Evolutionary conservation across 2,888 invertebrate species (phyloP).

Genomic region (Leptinotarsa tumamoca): DNA sequence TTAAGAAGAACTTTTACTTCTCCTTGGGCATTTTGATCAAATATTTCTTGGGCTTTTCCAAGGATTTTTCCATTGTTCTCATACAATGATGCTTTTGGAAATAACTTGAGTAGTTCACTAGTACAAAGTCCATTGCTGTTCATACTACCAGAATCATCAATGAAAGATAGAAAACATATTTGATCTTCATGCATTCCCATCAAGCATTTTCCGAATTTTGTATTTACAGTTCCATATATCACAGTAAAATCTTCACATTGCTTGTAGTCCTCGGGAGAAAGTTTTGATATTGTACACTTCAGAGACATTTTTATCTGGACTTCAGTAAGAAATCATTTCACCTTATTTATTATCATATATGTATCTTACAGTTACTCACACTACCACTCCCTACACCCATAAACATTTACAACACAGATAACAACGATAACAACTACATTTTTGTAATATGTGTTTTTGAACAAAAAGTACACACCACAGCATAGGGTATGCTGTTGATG

Average conservation of each 20-base stretch:
- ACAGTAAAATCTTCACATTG: conserved; percentile 50
- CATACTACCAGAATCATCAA: conserved; percentile 48
- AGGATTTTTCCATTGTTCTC: conserved; percentile 49
- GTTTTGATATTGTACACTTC: conserved; percentile 29
- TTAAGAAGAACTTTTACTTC: conserved; percentile 54
- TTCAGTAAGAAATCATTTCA: no score
- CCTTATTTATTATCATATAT: no score
- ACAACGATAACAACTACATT: no score
- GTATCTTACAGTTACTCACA: no score
- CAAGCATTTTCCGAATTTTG: conserved; percentile 57
- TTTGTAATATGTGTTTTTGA: no score
- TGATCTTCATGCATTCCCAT: conserved; percentile 51
- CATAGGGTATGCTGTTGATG: no score
- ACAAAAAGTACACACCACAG: no score
- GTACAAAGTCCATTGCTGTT: conserved; percentile 5
- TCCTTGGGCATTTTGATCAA: conserved; percentile 41
- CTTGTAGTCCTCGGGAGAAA: conserved; percentile 45
- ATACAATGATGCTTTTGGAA: conserved; percentile 54
- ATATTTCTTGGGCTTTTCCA: conserved; percentile 33
- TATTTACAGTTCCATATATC: conserved; percentile 49
- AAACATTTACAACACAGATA: no score
- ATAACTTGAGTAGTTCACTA: conserved; percentile 50
- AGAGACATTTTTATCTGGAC: not conserved
- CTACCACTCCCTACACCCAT: no score
- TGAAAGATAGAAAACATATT: conserved; percentile 54